phyloP scores from a whole-genome alignment of 2,113 vertebrate species.

The Sceloporus undulatus region DNA sequence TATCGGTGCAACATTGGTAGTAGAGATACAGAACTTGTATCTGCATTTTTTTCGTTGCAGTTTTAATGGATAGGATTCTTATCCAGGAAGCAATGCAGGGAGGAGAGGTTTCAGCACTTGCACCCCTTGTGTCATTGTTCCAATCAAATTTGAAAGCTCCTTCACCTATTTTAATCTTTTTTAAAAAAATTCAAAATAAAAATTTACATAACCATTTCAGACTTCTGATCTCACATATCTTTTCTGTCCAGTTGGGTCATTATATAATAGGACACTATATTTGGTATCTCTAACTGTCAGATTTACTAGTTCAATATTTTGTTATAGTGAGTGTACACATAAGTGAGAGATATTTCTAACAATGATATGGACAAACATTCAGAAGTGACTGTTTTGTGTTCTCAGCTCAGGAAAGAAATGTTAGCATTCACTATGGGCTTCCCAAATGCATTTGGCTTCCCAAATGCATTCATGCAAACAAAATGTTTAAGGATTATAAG shows the following conservation, averaged over 20 bases:
- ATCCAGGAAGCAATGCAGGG: background rate
- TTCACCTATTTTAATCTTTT: background rate
- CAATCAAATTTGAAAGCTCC: no score
- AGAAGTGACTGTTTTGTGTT: background rate
- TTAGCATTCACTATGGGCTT: background rate
- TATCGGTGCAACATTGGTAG: no score
- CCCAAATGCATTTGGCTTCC: background rate
- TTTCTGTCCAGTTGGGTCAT: background rate
- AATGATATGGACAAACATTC: background rate
- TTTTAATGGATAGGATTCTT: background rate
- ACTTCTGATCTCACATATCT: background rate
- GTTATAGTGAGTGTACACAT: background rate
- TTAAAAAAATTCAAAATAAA: background rate
- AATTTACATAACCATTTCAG: background rate
- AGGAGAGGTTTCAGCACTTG: background rate
- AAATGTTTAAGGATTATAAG: background rate
- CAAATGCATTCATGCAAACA: background rate
- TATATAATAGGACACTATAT: background rate
- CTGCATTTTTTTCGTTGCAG: background rate
- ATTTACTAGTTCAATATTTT: background rate
- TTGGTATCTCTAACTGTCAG: background rate
- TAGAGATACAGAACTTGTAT: background rate
- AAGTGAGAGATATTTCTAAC: background rate
- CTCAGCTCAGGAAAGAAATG: background rate
- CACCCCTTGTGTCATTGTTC: background rate